Evolutionary conservation across 2,113 vertebrate species (phyloP).

Genomic region (Cryptoleucopteryx plumbea): DNA sequence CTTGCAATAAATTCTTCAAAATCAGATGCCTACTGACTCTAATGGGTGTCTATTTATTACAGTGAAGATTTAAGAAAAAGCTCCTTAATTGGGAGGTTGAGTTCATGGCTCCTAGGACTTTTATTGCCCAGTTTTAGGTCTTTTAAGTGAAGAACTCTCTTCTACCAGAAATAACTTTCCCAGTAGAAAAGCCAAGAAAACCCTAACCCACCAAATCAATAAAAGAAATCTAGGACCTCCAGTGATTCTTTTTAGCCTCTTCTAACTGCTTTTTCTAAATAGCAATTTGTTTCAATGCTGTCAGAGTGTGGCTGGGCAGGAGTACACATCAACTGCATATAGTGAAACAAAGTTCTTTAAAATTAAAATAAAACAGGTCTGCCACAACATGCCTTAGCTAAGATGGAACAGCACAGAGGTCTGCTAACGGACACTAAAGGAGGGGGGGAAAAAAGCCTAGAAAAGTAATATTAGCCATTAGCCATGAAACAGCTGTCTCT

Average conservation of each 20-base stretch:
- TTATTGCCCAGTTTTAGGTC: not conserved
- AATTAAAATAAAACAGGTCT: not conserved
- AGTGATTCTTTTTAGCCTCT: not conserved
- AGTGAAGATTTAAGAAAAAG: not conserved
- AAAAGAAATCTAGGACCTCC: not conserved
- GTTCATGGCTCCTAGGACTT: not conserved
- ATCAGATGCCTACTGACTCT: not conserved
- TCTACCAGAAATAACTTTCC: not conserved
- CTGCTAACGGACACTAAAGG: not conserved
- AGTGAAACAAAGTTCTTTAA: not conserved
- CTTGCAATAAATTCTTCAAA: not conserved
- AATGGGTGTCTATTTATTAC: not conserved
- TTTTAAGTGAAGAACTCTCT: not conserved
- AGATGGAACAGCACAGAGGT: not conserved
- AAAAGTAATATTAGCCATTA: not conserved
- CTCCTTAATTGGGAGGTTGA: not conserved
- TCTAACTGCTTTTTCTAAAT: not conserved
- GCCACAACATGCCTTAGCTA: not conserved
- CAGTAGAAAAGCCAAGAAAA: not conserved
- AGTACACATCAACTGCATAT: fast-evolving
- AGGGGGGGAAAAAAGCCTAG: not conserved
- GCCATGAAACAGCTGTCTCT: not conserved
- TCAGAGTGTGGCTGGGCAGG: not conserved
- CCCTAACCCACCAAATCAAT: not conserved
- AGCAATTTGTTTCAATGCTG: not conserved